Percentiles rank a stretch among this genome's conserved stretches.
Conservation (phyloP, 2,797 vertebrate species). For the Myiotriccus ornatus region DNA sequence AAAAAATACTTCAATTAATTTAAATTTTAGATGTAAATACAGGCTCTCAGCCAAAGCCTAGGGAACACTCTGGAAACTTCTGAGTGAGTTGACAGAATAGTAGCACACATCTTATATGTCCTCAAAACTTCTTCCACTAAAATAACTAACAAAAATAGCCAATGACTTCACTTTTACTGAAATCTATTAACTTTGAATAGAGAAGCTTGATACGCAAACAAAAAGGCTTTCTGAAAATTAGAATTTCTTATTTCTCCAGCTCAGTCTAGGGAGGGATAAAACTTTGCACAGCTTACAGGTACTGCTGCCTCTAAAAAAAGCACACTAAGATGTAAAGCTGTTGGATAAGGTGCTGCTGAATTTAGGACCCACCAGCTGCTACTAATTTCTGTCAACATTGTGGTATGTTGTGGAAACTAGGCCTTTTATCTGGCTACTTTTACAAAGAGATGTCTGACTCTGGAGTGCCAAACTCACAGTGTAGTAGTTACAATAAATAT, state of each 20-base stretch:
- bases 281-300: background rate
- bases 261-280: background rate
- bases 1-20: constrained; percentile 52
- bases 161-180: constrained; percentile 19
- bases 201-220: background rate
- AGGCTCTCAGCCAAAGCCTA: background rate
- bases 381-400: background rate
- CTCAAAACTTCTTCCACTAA: background rate
- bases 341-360: background rate
- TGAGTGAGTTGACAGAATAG: background rate
- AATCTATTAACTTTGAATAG: background rate
- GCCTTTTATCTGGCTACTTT: background rate
- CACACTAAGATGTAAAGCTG: background rate
- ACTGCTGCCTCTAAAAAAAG: background rate
- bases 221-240: background rate
- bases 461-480: background rate
- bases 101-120: background rate
- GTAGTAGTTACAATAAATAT: background rate
- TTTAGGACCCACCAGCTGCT: background rate
- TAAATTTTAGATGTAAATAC: constrained; percentile 28
- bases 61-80: background rate
- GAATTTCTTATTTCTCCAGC: background rate
- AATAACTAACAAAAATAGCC: constrained; percentile 29
- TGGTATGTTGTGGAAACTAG: background rate
- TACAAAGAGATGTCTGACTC: background rate